A percentile compares a stretch with the other conserved stretches of the same genome.
Evolutionary conservation across 2,113 vertebrate species (phyloP).

Genomic region (Callionymus lyra): DNA sequence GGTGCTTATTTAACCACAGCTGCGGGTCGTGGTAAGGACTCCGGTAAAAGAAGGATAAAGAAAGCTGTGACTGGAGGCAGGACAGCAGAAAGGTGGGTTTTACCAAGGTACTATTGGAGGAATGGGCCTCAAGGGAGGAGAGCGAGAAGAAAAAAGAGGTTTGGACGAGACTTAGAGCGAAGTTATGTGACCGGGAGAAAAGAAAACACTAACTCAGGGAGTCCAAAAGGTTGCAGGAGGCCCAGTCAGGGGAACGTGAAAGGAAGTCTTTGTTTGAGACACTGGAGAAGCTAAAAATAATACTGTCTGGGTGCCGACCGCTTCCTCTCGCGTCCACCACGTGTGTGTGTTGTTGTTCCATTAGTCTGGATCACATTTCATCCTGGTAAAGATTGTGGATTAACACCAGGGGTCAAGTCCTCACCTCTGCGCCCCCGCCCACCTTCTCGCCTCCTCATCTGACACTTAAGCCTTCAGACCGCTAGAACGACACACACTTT

Average conservation of each 20-base stretch:
- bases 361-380: slow-evolving; percentile 33
- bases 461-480: slow-evolving; percentile 13
- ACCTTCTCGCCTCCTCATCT: slow-evolving; percentile 2
- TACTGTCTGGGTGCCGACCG: slow-evolving; percentile 23
- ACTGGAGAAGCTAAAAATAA: slow-evolving; percentile 40
- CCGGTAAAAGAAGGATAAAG: slow-evolving; percentile 3
- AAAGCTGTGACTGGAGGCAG: slow-evolving; percentile 28
- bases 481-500: background rate
- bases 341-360: slow-evolving; percentile 5
- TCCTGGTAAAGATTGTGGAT: slow-evolving; percentile 29
- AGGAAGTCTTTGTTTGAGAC: slow-evolving; percentile 50
- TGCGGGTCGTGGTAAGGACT: slow-evolving; percentile 18
- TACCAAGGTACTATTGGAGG: slow-evolving; percentile 28
- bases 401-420: slow-evolving; percentile 38
- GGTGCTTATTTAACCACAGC: slow-evolving; percentile 55
- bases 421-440: slow-evolving; percentile 25
- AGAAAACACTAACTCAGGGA: slow-evolving; percentile 35
- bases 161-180: slow-evolving; percentile 3
- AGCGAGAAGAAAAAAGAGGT: slow-evolving; percentile 3
- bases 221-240: slow-evolving; percentile 16
- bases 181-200: slow-evolving; percentile 3
- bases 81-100: slow-evolving; percentile 8
- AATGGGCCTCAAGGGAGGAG: slow-evolving; percentile 33
- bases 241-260: slow-evolving; percentile 45
- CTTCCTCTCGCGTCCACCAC: slow-evolving; percentile 12